Evolutionary conservation across 2,113 vertebrate species (phyloP).

Genomic region (Aegithalos caudatus): DNA sequence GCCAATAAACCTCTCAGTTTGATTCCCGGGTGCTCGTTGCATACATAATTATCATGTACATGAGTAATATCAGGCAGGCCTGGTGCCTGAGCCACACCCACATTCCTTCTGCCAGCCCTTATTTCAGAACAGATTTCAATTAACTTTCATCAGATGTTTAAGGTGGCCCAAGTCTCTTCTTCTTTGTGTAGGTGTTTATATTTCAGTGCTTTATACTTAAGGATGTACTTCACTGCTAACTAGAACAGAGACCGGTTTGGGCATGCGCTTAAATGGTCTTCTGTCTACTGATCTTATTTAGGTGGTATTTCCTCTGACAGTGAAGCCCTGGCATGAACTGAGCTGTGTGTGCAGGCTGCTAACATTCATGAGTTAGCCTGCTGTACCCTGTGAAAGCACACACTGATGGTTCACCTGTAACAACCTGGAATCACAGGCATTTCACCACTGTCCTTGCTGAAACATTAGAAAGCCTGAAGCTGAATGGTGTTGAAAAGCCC

Average conservation of each 20-base stretch:
- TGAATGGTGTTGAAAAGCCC: not conserved
- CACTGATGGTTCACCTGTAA: not conserved
- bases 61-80: constrained; percentile 22
- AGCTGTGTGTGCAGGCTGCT: not conserved
- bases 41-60: not conserved
- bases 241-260: not conserved
- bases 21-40: not conserved
- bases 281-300: not conserved
- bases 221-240: not conserved
- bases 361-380: fast-evolving
- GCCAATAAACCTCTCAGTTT: not conserved
- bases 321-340: not conserved
- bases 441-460: not conserved
- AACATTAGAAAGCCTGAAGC: not conserved
- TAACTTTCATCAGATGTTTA: constrained; percentile 33
- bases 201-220: not conserved
- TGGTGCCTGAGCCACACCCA: constrained; percentile 20
- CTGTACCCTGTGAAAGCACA: not conserved
- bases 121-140: constrained; percentile 34
- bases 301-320: not conserved
- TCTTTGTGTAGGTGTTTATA: not conserved
- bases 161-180: not conserved
- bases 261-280: not conserved
- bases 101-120: not conserved
- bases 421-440: not conserved